Conservation (phyloP, 2,113 vertebrate genomes). For the Felis chaus region DNA sequence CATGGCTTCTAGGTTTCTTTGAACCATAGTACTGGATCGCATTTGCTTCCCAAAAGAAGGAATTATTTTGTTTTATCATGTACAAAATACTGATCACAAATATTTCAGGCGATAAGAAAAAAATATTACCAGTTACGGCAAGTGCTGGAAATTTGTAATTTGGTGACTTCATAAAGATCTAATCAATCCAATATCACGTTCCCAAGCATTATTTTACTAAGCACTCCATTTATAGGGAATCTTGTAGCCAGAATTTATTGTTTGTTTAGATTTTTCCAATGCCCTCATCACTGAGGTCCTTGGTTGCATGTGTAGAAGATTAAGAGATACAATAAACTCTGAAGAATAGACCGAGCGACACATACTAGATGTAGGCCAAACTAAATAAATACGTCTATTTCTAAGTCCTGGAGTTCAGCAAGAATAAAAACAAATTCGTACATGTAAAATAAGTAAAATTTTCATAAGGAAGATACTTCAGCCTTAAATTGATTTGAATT, state of each 20-base stretch:
- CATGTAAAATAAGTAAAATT: constrained; percentile 45
- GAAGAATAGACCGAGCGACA: constrained; percentile 50
- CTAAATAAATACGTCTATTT: constrained; percentile 69
- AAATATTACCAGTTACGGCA: neutral
- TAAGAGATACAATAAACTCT: constrained; percentile 66
- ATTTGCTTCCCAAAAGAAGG: constrained; percentile 42
- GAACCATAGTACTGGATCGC: neutral
- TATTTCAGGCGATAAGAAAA: constrained; percentile 32
- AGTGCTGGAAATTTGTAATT: constrained; percentile 47
- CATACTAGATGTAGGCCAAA: constrained; percentile 57
- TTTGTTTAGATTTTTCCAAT: constrained; percentile 71
- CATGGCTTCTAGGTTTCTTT: neutral
- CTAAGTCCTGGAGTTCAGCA: constrained; percentile 27
- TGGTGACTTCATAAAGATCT: constrained; percentile 52
- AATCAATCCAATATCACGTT: constrained; percentile 45
- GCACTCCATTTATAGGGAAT: constrained; percentile 48
- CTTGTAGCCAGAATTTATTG: constrained; percentile 52
- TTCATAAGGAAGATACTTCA: constrained; percentile 27
- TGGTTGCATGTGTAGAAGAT: constrained; percentile 68
- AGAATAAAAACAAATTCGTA: constrained; percentile 54
- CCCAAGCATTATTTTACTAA: constrained; percentile 59
- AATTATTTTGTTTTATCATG: constrained; percentile 17
- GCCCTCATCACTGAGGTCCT: constrained; percentile 47
- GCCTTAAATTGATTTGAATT: constrained; percentile 37
- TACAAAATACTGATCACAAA: neutral